Conservation (phyloP, 2,888 invertebrate species). For the Gerris lacustris region DNA sequence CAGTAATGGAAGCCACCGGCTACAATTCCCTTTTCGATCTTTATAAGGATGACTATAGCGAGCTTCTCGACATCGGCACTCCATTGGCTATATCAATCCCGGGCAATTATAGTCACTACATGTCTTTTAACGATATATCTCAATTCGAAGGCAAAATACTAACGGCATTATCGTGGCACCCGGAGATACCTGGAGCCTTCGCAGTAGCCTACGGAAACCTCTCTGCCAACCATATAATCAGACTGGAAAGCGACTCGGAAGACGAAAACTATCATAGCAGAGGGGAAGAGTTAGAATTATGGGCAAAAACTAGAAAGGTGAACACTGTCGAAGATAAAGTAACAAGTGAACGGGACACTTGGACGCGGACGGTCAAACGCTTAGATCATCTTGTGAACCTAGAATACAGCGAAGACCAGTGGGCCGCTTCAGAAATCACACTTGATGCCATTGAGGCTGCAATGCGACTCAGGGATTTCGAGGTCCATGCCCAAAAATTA, state of each 20-base stretch:
- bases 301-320: not conserved
- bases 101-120: not conserved
- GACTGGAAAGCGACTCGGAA: not conserved
- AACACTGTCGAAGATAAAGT: not conserved
- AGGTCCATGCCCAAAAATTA: not conserved
- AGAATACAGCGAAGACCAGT: not conserved
- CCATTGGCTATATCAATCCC: not conserved
- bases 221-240: not conserved
- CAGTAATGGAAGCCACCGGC: not conserved
- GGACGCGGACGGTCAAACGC: not conserved
- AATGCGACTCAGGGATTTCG: not conserved
- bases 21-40: not conserved
- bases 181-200: not conserved
- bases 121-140: not conserved
- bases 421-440: not conserved
- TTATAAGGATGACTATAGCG: conserved; percentile 5
- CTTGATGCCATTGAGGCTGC: not conserved
- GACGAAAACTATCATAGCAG: not conserved
- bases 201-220: not conserved
- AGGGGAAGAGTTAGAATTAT: not conserved
- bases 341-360: not conserved
- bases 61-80: not conserved
- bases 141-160: conserved; percentile 4
- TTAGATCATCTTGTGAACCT: not conserved
- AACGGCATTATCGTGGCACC: not conserved